Evolutionary conservation across 2,888 invertebrate species (phyloP).

Genomic region (Andrena minutula): DNA sequence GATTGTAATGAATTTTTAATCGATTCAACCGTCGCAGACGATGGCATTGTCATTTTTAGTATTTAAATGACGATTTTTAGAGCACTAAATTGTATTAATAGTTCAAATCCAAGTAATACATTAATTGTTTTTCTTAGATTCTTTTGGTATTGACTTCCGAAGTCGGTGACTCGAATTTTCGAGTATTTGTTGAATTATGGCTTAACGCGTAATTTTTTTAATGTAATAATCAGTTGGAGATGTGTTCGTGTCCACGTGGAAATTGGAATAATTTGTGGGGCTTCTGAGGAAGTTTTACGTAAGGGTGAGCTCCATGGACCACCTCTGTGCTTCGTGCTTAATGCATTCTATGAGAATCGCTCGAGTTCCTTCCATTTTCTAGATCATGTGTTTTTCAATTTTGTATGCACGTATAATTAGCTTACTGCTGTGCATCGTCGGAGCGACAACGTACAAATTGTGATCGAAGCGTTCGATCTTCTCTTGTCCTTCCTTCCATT

Average conservation of each 20-base stretch:
- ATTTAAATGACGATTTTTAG: conserved; percentile 22
- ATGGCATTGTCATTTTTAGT: conserved; percentile 5
- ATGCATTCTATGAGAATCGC: conserved; percentile 30
- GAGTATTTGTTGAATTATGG: conserved; percentile 15
- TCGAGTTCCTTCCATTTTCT: conserved; percentile 56
- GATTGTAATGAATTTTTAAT: background rate
- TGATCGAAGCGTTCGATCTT: conserved; percentile 2
- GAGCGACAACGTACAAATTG: background rate
- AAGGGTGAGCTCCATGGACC: conserved; percentile 3
- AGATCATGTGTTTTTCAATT: conserved; percentile 40
- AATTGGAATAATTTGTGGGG: conserved; percentile 12
- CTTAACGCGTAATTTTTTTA: conserved; percentile 13
- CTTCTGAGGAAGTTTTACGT: background rate
- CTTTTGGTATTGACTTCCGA: background rate
- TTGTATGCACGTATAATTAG: conserved; percentile 44
- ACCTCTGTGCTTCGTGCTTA: conserved; percentile 16
- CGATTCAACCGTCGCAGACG: background rate
- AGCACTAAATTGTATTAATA: background rate
- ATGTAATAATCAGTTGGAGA: background rate
- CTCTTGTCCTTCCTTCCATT: background rate
- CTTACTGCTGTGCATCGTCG: conserved; percentile 11
- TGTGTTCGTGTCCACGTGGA: conserved; percentile 7
- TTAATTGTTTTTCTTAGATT: background rate
- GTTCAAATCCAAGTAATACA: background rate
- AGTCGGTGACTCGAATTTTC: conserved; percentile 4